Conservation (phyloP, 1,140 invertebrate genomes). For the Sminthurinus signatus region DNA sequence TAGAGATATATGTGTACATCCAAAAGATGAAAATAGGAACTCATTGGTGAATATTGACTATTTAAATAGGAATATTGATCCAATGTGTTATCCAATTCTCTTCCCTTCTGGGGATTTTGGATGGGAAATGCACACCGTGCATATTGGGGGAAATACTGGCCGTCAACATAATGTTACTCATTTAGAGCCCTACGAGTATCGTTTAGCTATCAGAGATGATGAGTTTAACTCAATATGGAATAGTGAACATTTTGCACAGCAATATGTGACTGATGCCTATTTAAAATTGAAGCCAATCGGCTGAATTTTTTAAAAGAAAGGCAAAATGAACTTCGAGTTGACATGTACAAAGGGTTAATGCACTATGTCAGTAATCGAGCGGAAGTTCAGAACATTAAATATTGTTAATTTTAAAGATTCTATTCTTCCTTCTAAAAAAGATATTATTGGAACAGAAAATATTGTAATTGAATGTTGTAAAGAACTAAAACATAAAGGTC, state of each 20-base stretch:
- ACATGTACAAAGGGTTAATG: constrained; percentile 12
- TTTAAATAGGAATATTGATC: constrained; percentile 43
- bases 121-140: constrained; percentile 21
- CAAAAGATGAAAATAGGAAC: background rate
- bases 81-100: constrained; percentile 48
- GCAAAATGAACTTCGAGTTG: constrained; percentile 5
- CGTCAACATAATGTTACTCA: background rate
- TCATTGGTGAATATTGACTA: too few species aligned
- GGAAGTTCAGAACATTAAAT: background rate
- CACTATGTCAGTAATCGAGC: constrained; percentile 28
- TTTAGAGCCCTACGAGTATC: background rate
- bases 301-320: constrained; percentile 33
- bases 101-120: constrained; percentile 48
- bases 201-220: background rate
- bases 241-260: constrained; percentile 41
- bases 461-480: too few species aligned
- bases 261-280: constrained; percentile 44
- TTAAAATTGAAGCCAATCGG: constrained; percentile 41
- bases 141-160: background rate
- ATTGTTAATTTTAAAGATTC: constrained; percentile 21
- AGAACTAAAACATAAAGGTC: too few species aligned
- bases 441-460: too few species aligned
- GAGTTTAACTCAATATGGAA: constrained; percentile 34
- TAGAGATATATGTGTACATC: constrained; percentile 21
- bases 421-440: constrained; percentile 37